Conservation (phyloP, 2,888 invertebrate species). For the Hypena proboscidalis region DNA sequence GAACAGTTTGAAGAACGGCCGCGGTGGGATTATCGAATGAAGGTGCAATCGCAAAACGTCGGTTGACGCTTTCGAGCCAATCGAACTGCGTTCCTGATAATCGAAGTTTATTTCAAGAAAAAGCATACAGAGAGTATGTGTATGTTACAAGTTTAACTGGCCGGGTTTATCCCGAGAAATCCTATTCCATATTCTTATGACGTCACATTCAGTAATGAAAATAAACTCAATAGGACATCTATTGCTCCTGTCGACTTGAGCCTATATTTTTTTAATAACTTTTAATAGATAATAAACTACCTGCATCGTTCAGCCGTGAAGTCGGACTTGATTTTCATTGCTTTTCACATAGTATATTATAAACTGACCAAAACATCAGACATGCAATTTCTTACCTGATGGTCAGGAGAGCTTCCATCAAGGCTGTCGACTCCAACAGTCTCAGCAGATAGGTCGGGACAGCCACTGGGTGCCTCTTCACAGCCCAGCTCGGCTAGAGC, state of each 20-base stretch:
- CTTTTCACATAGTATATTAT: no score
- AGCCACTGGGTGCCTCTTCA: slow-evolving; percentile 94
- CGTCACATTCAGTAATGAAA: no score
- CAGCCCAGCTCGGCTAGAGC: slow-evolving; percentile 95
- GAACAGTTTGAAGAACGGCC: slow-evolving; percentile 87
- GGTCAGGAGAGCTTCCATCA: slow-evolving; percentile 87
- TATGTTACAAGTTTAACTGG: no score
- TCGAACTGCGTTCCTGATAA: slow-evolving; percentile 82
- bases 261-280: no score
- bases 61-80: slow-evolving; percentile 80
- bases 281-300: no score
- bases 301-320: no score
- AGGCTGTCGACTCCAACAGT: slow-evolving; percentile 86
- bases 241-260: no score
- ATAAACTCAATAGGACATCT: no score
- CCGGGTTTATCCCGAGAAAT: no score
- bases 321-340: no score
- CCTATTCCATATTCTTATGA: no score
- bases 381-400: slow-evolving; percentile 79
- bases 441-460: slow-evolving; percentile 92
- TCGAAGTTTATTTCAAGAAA: slow-evolving; percentile 37
- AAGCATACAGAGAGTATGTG: neutral
- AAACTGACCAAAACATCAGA: no score
- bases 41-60: slow-evolving; percentile 83
- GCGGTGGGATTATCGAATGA: slow-evolving; percentile 83